Evolutionary conservation across 2,888 invertebrate species (phyloP).

Genomic region (Calameuta filiformis): DNA sequence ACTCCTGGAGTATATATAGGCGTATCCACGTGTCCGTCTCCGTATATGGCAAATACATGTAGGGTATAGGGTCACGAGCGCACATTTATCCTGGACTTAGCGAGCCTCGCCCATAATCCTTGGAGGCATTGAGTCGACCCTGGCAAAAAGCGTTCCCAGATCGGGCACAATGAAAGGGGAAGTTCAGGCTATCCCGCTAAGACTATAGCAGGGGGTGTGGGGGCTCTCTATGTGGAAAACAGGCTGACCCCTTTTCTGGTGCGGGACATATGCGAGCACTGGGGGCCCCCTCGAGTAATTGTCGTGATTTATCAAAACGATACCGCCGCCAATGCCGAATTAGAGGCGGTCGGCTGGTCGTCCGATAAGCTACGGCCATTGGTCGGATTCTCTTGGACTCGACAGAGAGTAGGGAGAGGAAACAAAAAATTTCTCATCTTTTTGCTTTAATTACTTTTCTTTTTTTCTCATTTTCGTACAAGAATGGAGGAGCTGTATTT

Average conservation of each 20-base stretch:
- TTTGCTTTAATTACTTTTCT: no score
- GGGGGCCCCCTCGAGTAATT: conserved; percentile 44
- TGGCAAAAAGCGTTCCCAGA: conserved; percentile 47
- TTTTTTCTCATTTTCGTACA: no score
- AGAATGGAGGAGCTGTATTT: no score
- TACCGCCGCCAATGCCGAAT: conserved; percentile 37
- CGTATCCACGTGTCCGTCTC: no score
- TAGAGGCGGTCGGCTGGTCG: conserved; percentile 39
- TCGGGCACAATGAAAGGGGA: conserved; percentile 34
- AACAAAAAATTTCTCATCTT: no score
- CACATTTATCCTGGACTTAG: conserved; percentile 26
- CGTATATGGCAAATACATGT: no score
- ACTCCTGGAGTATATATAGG: conserved; percentile 28
- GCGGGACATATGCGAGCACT: conserved; percentile 44
- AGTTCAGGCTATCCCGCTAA: conserved; percentile 17
- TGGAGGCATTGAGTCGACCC: conserved; percentile 7
- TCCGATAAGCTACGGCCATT: conserved; percentile 7
- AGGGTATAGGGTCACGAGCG: no score
- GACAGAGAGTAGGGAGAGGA: background rate
- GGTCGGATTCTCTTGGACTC: conserved; percentile 4
- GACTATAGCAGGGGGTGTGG: no score
- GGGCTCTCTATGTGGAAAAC: no score
- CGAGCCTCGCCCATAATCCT: conserved; percentile 14
- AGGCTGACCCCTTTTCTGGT: conserved; percentile 30
- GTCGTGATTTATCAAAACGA: conserved; percentile 59